Conservation (phyloP, 2,888 invertebrate genomes). For the Polymixis lichenea region DNA sequence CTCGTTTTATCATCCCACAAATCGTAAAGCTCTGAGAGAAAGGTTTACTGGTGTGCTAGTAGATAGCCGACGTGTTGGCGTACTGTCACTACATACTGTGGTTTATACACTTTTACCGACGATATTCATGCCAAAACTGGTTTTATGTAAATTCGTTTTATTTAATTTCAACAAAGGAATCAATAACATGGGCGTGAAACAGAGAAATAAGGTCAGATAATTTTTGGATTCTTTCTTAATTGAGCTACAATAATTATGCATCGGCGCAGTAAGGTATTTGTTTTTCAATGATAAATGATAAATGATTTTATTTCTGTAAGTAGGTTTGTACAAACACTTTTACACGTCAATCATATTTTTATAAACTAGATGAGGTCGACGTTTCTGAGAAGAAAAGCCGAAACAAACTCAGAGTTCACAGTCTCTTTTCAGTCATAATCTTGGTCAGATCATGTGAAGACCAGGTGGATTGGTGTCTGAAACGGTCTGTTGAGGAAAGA, state of each 20-base stretch:
- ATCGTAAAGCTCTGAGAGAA: slow-evolving; percentile 57
- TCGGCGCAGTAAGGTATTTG: not conserved
- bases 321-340: too few species aligned
- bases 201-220: not conserved
- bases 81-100: slow-evolving; percentile 45
- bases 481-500: too few species aligned
- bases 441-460: too few species aligned
- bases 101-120: slow-evolving; percentile 41
- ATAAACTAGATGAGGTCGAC: too few species aligned
- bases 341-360: too few species aligned
- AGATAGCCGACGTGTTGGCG: slow-evolving; percentile 53
- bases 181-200: not conserved
- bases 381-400: too few species aligned
- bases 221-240: not conserved
- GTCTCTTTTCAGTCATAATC: too few species aligned
- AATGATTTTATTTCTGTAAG: too few species aligned
- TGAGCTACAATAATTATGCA: not conserved
- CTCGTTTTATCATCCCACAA: slow-evolving; percentile 57
- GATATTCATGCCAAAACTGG: slow-evolving; percentile 48
- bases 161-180: slow-evolving; percentile 1
- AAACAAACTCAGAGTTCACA: too few species aligned
- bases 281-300: too few species aligned
- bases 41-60: slow-evolving; percentile 48
- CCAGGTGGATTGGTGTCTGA: too few species aligned
- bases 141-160: slow-evolving; percentile 13